phyloP scores from a whole-genome alignment of 2,797 vertebrate species.

The Semotilus atromaculatus region DNA sequence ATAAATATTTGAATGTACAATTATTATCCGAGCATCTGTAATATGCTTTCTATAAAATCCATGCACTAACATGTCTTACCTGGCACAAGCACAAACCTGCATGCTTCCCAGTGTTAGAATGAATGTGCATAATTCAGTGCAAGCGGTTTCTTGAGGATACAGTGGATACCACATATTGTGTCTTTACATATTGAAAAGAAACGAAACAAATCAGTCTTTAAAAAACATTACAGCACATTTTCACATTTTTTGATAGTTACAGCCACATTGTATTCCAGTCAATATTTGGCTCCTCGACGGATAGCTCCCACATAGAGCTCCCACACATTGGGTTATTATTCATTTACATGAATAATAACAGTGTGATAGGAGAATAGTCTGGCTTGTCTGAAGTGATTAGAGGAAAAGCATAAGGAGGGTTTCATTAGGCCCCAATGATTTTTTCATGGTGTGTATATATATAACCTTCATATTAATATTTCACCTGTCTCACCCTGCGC shows the following conservation, averaged over 20 bases:
- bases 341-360: slow-evolving; percentile 44
- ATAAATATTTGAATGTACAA: slow-evolving; percentile 27
- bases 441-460: slow-evolving; percentile 54
- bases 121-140: slow-evolving; percentile 52
- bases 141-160: slow-evolving; percentile 18
- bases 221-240: slow-evolving; percentile 31
- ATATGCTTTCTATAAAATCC: slow-evolving; percentile 28
- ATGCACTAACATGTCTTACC: slow-evolving; percentile 2
- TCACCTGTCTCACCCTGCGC: slow-evolving; percentile 47
- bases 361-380: slow-evolving; percentile 33
- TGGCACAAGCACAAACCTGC: slow-evolving; percentile 11
- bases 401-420: slow-evolving; percentile 30
- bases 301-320: not conserved
- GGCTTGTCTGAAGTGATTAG: slow-evolving; percentile 34
- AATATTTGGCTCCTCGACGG: slow-evolving; percentile 35
- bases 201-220: slow-evolving; percentile 21
- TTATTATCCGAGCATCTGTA: slow-evolving; percentile 11
- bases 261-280: slow-evolving; percentile 22
- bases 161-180: slow-evolving; percentile 6
- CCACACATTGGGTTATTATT: slow-evolving; percentile 24
- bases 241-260: slow-evolving; percentile 31
- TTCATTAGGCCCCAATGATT: slow-evolving; percentile 52
- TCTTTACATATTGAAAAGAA: slow-evolving; percentile 22
- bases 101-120: slow-evolving; percentile 33
- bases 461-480: slow-evolving; percentile 57